A percentile compares a stretch with the other conserved stretches of the same genome.
These are phyloP conservation scores for Drosophila suzukii DNA, from an alignment of 1,140 invertebrate species.

Conservation along the genomic window DNA sequence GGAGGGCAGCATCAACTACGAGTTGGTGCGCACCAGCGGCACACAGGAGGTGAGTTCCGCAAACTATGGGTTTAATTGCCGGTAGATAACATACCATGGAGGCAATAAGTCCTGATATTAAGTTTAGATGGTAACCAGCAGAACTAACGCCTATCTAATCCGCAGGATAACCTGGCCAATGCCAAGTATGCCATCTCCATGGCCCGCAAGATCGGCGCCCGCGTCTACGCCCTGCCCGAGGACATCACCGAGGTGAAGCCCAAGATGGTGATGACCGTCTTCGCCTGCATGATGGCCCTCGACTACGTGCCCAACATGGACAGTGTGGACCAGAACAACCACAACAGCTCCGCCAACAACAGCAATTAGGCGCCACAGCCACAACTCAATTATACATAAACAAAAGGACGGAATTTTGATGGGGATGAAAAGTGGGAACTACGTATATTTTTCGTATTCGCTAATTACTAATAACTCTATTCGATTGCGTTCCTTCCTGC, in stretches of 20 bases:
- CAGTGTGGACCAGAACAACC: conserved; percentile 81
- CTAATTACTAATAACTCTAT: conserved; percentile 23
- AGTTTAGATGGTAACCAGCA: neutral
- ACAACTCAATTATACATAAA: conserved; percentile 47
- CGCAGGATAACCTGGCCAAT: conserved; percentile 96
- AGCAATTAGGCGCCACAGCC: conserved; percentile 43
- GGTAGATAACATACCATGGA: too few species aligned
- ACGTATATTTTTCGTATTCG: conserved; percentile 32
- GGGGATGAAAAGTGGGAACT: conserved; percentile 10
- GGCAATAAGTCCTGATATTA: too few species aligned
- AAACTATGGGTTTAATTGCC: too few species aligned
- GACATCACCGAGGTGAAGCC: conserved; percentile 99
- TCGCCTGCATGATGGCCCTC: conserved; percentile 98
- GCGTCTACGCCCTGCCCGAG: conserved; percentile 99
- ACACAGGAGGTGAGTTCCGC: conserved; percentile 90
- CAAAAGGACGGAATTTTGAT: conserved; percentile 5
- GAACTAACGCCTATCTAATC: conserved; percentile 15
- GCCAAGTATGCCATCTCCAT: conserved; percentile 99
- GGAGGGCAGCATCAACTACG: conserved; percentile 97
- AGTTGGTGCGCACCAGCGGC: conserved; percentile 92
- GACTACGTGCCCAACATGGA: conserved; percentile 97
- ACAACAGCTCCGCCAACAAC: conserved; percentile 76
- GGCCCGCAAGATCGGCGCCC: conserved; percentile 97
- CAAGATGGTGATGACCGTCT: conserved; percentile 99
- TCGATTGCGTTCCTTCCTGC: conserved; percentile 12